Conservation (phyloP, 2,797 vertebrate species). For the Sylvilagus floridanus region DNA sequence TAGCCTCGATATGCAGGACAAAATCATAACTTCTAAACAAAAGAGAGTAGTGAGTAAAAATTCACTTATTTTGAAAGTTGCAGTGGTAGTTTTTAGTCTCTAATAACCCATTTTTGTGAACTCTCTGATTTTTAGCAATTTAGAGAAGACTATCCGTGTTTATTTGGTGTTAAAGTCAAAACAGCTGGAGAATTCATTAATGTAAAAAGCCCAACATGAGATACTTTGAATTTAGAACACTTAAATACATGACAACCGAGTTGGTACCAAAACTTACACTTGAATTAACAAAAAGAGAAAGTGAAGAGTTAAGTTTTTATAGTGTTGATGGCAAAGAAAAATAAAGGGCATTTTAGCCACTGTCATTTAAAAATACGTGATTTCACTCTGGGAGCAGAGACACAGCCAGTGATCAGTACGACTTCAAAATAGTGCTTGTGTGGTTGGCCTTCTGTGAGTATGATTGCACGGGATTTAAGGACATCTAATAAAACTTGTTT, state of each 20-base stretch:
- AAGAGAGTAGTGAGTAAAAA: neutral
- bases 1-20: neutral
- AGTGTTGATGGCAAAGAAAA: neutral
- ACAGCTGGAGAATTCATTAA: constrained; percentile 16
- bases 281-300: constrained; percentile 25
- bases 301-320: constrained; percentile 25
- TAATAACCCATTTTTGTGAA: constrained; percentile 46
- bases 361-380: constrained; percentile 38
- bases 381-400: constrained; percentile 14
- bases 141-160: neutral
- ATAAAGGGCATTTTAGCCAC: neutral
- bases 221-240: constrained; percentile 31
- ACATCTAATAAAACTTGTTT: neutral
- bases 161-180: constrained; percentile 24
- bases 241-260: constrained; percentile 7
- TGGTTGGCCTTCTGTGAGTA: constrained; percentile 1
- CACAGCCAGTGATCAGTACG: neutral
- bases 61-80: constrained; percentile 29
- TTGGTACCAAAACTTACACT: neutral
- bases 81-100: neutral
- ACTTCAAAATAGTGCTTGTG: constrained; percentile 1
- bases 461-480: neutral
- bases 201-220: neutral
- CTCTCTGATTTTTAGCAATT: constrained; percentile 31
- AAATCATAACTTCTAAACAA: neutral